Base-by-base conservation (phyloP, 2,888 invertebrate species). In the Atherix ibis region DNA sequence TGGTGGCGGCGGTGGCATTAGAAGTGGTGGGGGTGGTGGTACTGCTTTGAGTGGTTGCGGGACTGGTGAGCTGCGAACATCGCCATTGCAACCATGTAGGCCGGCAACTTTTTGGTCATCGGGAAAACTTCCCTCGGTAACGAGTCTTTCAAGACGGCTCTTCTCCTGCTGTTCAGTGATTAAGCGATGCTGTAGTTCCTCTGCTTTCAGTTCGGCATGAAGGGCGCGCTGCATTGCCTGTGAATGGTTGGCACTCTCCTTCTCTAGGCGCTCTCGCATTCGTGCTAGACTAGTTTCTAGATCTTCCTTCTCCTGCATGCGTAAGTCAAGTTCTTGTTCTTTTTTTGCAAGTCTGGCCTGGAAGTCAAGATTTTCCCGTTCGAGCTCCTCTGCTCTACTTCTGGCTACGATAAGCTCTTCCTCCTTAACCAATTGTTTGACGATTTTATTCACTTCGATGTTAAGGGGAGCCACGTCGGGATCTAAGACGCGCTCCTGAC, bases 241-340 rank as follows among this genome's bases (percentile, higher is more conserved):
- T 51, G 85, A 77, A 50, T 88, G 88, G 37, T 78, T 73, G 0
- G 84, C 76, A 0, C 83, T 83, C 62, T 92, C 92, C 46, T 84
- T 79, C 58, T 92, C 92, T 18, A 92, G 63, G 5, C 91, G 70
- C 50, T 87, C 84, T 52, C 88, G 85, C 52, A 88, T 73, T 35
- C 88, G 67, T 1, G 72, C 64, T 41, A 89, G 64, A 39, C 81
- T 78, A 2, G 82, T 78, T 58, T 91, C 85, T 46, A 89, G 65
- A 58, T 92, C 92, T 63, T 92, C 92, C 52, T 85, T 81, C 64
- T 94, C 92, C 53, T 91, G 89, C 39, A 76, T 74, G 52, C 82
- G 74, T 49, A 83, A 70, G 63, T 92, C 92, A 42, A 89, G 66
- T 56, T 92, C 91, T 60, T 88, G 85, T 59, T 94, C 94, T 62